Evolutionary conservation across 2,797 vertebrate genomes (phyloP), one percentile per base, ranked within the genome.

Genomic region (Notolepis coatsorum): DNA sequence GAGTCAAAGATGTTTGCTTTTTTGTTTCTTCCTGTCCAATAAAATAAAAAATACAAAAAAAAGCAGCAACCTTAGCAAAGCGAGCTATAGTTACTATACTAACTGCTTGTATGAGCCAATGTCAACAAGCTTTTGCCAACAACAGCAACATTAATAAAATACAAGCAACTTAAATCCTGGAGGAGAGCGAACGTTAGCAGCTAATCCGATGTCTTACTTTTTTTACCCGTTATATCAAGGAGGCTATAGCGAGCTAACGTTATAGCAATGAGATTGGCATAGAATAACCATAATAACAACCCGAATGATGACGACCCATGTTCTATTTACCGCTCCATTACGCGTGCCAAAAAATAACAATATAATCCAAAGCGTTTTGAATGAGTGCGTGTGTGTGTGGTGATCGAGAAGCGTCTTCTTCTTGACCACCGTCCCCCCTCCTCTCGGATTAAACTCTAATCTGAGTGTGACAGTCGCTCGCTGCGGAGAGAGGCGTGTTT

Each of bases 391-490:
- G n/a, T 0, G 3, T 15, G 66, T 30, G 48, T 24, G 68, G 79
- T 72, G 75, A 49, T 58, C 73, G 51, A 67, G 42, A 71, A 37
- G 60, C 53, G 81, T 59, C n/a, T n/a, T n/a, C 56, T 82, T 59
- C 47, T 41, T 73, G 35, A 37, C 77, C 65, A 61, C 77, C 27
- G 75, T 55, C 24, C 70, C 81, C 68, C 72, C 24, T 71, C 81
- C 68, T 71, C 73, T 71, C 72, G 84, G 90, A 91, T 92, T 92
- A 92, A 66, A 87, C 61, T 30, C 58, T 92, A 91, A 92, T 92
- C 91, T 91, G 87, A 77, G 75, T 83, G 82, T 42, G 76, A 80
- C 70, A 62, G 63, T 66, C 46, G 18, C 30, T 41, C 77, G 50
- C 56, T n/a, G n/a, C n/a, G n/a, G n/a, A 52, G 38, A 46, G 53